These are phyloP conservation scores for Biston stratarius DNA, from an alignment of 2,888 invertebrate genomes.

Conservation along the genomic window DNA sequence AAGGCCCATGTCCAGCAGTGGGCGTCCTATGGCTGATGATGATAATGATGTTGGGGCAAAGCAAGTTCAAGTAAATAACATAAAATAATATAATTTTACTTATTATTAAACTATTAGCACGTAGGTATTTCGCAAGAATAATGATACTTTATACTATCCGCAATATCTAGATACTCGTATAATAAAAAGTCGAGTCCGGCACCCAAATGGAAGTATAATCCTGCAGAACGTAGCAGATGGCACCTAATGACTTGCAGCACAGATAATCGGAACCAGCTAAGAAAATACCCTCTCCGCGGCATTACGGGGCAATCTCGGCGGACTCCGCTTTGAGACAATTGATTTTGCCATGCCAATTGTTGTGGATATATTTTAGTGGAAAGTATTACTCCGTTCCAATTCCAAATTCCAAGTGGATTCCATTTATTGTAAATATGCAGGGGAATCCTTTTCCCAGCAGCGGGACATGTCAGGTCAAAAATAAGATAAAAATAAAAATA, in stretches of 20 bases:
- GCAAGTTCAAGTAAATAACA: background rate
- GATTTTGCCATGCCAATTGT: constrained; percentile 34
- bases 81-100: background rate
- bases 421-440: background rate
- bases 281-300: constrained; percentile 54
- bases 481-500: too few species aligned
- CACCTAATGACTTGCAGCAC: constrained; percentile 66
- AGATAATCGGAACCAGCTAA: constrained; percentile 60
- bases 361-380: constrained; percentile 13
- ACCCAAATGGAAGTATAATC: constrained; percentile 60
- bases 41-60: too few species aligned
- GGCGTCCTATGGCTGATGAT: too few species aligned
- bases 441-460: too few species aligned
- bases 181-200: constrained; percentile 43
- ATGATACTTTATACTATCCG: constrained; percentile 25
- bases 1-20: too few species aligned
- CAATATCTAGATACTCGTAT: constrained; percentile 21
- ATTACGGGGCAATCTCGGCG: constrained; percentile 52
- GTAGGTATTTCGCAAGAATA: constrained; percentile 4
- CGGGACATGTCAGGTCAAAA: too few species aligned
- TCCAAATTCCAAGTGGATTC: background rate
- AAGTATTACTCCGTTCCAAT: background rate
- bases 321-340: constrained; percentile 39
- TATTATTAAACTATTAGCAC: background rate
- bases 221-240: constrained; percentile 54